Conservation (phyloP, 2,797 vertebrate genomes). For the Peromyscus nudipes region DNA sequence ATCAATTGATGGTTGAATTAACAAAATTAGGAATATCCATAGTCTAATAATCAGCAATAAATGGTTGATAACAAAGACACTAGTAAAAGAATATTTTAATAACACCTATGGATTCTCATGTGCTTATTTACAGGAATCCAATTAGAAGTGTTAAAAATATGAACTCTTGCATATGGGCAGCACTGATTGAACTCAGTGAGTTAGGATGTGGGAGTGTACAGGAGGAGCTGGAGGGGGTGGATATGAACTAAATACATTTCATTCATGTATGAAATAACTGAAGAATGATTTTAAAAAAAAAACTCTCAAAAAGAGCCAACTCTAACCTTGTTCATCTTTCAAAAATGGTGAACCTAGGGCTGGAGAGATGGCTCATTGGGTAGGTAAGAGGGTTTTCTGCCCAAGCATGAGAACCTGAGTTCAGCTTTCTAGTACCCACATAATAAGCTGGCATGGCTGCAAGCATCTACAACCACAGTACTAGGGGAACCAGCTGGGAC, state of each 20-base stretch:
- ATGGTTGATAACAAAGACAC: neutral
- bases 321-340: neutral
- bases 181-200: neutral
- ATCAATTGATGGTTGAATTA: neutral
- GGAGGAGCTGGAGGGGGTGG: neutral
- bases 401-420: neutral
- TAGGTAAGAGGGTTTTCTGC: neutral
- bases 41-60: neutral
- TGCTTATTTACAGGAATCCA: slow-evolving; percentile 43
- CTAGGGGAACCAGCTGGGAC: neutral
- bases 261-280: neutral
- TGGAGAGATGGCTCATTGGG: neutral
- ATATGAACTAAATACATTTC: neutral
- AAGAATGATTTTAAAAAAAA: neutral
- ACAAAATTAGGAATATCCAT: neutral
- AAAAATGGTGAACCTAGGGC: neutral
- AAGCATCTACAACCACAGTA: neutral
- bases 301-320: neutral
- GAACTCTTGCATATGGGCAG: neutral
- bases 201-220: neutral
- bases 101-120: neutral
- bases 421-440: neutral
- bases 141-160: slow-evolving; percentile 36
- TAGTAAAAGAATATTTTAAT: slow-evolving; percentile 16
- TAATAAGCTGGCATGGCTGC: neutral